Conservation (phyloP, 2,797 vertebrate species). For the Lepus oiostolus region DNA sequence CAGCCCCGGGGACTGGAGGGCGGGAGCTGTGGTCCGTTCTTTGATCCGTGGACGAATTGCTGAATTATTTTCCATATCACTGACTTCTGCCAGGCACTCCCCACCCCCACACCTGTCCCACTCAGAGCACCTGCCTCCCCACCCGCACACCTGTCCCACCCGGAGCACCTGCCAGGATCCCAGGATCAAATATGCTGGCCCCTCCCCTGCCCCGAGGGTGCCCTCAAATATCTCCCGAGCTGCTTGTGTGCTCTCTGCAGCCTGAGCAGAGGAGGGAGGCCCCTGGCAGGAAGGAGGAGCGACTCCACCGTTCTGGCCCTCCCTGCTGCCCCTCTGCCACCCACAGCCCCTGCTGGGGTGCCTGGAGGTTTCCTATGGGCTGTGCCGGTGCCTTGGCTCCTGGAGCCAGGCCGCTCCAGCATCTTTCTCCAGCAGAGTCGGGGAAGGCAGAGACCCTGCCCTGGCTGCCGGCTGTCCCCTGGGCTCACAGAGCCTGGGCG, state of each 20-base stretch:
- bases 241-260: background rate
- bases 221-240: accelerated
- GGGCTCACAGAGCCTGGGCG: too few species aligned
- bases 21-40: accelerated
- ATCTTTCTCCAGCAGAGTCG: background rate
- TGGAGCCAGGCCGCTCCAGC: too few species aligned
- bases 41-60: background rate
- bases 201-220: background rate
- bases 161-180: background rate
- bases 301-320: background rate
- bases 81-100: background rate
- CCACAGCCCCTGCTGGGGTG: background rate
- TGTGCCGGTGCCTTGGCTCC: accelerated
- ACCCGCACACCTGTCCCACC: accelerated
- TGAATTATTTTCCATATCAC: background rate
- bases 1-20: background rate
- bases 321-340: background rate
- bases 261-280: background rate
- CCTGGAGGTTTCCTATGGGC: background rate
- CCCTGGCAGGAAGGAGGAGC: background rate
- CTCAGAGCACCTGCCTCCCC: background rate
- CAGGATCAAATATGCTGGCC: too few species aligned
- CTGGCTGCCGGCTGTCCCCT: accelerated
- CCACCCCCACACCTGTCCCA: accelerated
- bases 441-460: background rate